Percentiles rank a stretch among this genome's conserved stretches.
Conservation (phyloP, 2,888 invertebrate genomes). For the Dimorphilus gyrociliatus region DNA sequence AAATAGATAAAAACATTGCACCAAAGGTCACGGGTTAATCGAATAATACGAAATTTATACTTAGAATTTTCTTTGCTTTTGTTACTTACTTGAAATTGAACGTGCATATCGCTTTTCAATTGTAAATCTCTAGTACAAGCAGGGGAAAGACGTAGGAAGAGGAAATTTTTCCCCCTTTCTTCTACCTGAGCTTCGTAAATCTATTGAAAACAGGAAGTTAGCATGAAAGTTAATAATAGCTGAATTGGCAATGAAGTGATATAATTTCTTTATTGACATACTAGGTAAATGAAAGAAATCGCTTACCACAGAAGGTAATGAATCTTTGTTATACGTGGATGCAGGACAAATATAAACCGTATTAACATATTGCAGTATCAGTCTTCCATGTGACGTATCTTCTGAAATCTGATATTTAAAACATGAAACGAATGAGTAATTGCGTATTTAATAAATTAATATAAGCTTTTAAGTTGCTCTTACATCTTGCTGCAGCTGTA, state of each 20-base stretch:
- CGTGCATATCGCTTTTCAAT: constrained; percentile 48
- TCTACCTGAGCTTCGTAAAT: constrained; percentile 61
- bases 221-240: neutral
- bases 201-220: constrained; percentile 9
- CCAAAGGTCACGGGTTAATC: too few relatives aligned
- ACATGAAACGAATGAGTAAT: too few relatives aligned
- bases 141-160: constrained; percentile 55
- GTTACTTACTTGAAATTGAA: constrained; percentile 45
- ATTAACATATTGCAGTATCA: constrained; percentile 59
- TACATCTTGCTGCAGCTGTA: too few relatives aligned
- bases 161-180: constrained; percentile 60
- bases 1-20: too few relatives aligned
- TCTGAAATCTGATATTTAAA: constrained; percentile 58
- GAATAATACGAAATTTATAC: too few relatives aligned
- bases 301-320: too few relatives aligned
- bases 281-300: too few relatives aligned
- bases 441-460: too few relatives aligned
- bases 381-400: constrained; percentile 60
- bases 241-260: neutral
- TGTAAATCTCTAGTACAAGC: constrained; percentile 49
- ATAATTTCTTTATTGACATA: neutral
- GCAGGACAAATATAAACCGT: constrained; percentile 46
- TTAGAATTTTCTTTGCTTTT: too few relatives aligned
- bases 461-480: too few relatives aligned
- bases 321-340: constrained; percentile 7